These are phyloP conservation scores for Steinernema scapterisci DNA, from an alignment of 2,888 invertebrate species.

Conservation along the genomic window DNA sequence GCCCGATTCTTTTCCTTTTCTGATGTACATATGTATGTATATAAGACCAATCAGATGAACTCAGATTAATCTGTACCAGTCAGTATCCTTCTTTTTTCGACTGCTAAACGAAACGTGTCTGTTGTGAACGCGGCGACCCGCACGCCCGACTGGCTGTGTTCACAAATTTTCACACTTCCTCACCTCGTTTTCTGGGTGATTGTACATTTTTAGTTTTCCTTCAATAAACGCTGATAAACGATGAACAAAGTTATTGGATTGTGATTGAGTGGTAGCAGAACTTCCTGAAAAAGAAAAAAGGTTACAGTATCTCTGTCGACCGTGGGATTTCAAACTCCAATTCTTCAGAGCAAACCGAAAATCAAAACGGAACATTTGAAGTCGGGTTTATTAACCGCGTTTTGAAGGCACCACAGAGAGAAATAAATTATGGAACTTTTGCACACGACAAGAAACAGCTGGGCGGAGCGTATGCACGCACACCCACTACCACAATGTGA, in stretches of 20 bases:
- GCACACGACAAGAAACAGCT: neutral
- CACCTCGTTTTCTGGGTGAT: conserved; percentile 12
- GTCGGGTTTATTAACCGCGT: conserved; percentile 17
- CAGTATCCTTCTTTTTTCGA: too few species aligned
- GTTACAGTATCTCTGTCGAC: too few species aligned
- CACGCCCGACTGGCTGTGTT: neutral
- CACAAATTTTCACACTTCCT: neutral
- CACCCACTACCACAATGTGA: conserved; percentile 13
- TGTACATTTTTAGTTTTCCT: neutral
- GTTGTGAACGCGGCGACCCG: neutral
- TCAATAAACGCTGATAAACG: conserved; percentile 12
- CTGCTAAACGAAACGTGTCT: neutral
- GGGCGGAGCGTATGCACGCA: conserved; percentile 5
- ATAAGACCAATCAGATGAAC: neutral
- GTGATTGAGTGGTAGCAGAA: too few species aligned
- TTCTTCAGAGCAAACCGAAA: too few species aligned
- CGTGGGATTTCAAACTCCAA: too few species aligned
- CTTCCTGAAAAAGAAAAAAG: too few species aligned
- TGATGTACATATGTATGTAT: conserved; percentile 4
- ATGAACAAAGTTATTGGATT: neutral
- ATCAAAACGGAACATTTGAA: too few species aligned
- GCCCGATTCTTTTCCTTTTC: neutral
- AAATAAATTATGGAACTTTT: neutral
- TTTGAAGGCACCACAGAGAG: neutral
- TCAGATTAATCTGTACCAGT: neutral